Base-by-base conservation (phyloP, 2,113 vertebrate genomes). In the Conger conger region DNA sequence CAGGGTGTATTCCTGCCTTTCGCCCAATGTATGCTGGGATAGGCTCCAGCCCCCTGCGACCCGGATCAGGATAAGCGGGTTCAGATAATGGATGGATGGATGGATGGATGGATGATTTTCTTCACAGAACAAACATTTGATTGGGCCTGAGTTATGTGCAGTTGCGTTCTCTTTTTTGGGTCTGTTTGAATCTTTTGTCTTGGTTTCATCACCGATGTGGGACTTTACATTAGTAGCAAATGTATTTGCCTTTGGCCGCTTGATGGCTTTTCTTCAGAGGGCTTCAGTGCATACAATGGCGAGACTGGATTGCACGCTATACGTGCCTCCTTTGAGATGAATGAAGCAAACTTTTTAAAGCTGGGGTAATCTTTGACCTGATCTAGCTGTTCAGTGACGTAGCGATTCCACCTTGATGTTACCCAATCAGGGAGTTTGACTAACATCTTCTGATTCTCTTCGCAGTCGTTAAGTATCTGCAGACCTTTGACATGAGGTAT, bases 231-330 rank as follows among this genome's bases (percentile, higher is more conserved):
- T 83, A 57, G 88, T 91, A 40, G 36, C 54, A 1, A 82, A 87
- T 1, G 42, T 78, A 78, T 85, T 88, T 5, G 80, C 85, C 37
- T 83, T 88, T 88, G 86, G 42, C 0, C 17, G 38, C 27, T 86
- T 89, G 1, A 37, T 33, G 35, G 1, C 27, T 3, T 87, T 57
- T 87, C 88, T 68, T 89, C 85, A 76, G 33, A 1, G 27, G 1
- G 0, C 42, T 85, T 87, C 1, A 89, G 37, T 1, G 82, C 85
- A 37, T 84, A 5, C 27, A 87, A 77, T 1, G 85, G 87, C 53
- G 88, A 78, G 0, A 91, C 82, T 54, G 87, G 83, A 50, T 87
- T 91, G n/a, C 86, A 88, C 78, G 88, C 87, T 18, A 88, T 83
- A 4, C 78, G 54, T 79, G 87, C 84, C 83, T 88, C 86, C 57